These are phyloP conservation scores for Crotalus adamanteus DNA, from an alignment of 2,797 vertebrate species.

Conservation along the genomic window DNA sequence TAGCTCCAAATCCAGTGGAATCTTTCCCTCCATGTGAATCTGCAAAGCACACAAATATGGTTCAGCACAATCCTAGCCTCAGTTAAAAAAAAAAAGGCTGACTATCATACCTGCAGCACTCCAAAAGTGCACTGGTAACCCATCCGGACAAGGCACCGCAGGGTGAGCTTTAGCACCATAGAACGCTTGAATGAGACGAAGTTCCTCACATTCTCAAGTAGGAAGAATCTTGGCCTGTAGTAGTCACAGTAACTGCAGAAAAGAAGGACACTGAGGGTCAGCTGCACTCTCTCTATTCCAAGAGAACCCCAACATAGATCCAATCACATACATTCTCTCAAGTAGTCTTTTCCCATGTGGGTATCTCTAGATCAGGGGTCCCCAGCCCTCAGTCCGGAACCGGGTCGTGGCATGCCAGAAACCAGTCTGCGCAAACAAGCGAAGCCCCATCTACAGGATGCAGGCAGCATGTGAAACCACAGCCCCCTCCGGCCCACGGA, in stretches of 20 bases:
- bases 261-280: neutral
- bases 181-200: slow-evolving; percentile 97
- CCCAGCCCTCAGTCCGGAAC: too few relatives aligned
- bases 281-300: neutral
- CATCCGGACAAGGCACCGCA: slow-evolving; percentile 95
- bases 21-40: neutral
- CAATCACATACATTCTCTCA: neutral
- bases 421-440: too few relatives aligned
- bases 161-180: slow-evolving; percentile 94
- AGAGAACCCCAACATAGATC: neutral
- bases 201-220: slow-evolving; percentile 94
- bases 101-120: slow-evolving; percentile 84
- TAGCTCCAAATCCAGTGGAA: neutral
- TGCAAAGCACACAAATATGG: neutral
- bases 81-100: too few relatives aligned
- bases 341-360: neutral
- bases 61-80: neutral
- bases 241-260: slow-evolving; percentile 91
- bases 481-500: too few relatives aligned
- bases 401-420: too few relatives aligned
- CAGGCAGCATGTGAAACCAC: too few relatives aligned
- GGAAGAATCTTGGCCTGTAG: slow-evolving; percentile 93
- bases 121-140: slow-evolving; percentile 98
- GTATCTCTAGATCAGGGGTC: neutral
- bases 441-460: too few relatives aligned